Conservation (phyloP, 2,113 vertebrate species). For the Sprattus sprattus region DNA sequence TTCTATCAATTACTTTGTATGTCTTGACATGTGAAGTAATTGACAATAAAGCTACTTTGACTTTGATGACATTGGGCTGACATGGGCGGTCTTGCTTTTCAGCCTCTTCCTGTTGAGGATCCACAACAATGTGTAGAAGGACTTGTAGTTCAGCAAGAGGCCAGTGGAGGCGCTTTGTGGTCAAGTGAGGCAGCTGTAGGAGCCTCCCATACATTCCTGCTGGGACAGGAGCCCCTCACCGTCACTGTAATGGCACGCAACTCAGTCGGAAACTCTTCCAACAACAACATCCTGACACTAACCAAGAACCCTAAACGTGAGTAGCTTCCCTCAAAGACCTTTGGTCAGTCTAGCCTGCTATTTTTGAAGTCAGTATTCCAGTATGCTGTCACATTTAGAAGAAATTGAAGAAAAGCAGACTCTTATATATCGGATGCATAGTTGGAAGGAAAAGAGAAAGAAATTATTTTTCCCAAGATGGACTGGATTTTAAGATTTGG, state of each 20-base stretch:
- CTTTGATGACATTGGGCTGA: not conserved
- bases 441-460: not conserved
- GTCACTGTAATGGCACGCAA: constrained; percentile 83
- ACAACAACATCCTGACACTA: constrained; percentile 84
- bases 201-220: constrained; percentile 76
- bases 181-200: constrained; percentile 59
- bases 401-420: not conserved
- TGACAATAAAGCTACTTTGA: too few relatives aligned
- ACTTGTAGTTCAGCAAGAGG: constrained; percentile 71
- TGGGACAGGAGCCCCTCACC: constrained; percentile 72
- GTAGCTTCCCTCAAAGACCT: constrained; percentile 28
- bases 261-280: constrained; percentile 76
- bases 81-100: constrained; percentile 45
- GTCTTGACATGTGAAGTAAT: too few relatives aligned
- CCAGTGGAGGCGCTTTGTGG: constrained; percentile 57
- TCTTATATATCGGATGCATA: not conserved
- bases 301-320: constrained; percentile 73
- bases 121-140: constrained; percentile 78
- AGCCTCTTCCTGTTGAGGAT: constrained; percentile 70
- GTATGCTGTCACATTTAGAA: not conserved
- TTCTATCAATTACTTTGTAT: too few relatives aligned
- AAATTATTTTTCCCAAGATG: not conserved
- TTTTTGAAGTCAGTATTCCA: not conserved
- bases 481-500: not conserved
- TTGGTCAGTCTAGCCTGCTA: not conserved